Evolutionary conservation across 2,797 vertebrate species (phyloP).

Genomic region (Argya squamiceps): DNA sequence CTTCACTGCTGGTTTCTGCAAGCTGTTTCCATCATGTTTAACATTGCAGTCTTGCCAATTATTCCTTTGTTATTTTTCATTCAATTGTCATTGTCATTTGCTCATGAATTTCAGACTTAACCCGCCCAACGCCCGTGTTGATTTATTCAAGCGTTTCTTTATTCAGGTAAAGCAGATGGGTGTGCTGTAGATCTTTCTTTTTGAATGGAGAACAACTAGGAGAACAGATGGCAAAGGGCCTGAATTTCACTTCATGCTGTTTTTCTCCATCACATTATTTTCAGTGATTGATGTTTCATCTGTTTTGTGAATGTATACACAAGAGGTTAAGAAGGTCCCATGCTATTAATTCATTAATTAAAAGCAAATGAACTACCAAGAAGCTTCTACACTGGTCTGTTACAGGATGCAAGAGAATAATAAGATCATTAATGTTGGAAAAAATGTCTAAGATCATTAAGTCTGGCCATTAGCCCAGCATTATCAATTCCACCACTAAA

Average conservation of each 20-base stretch:
- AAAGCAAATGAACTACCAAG: neutral
- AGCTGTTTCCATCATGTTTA: neutral
- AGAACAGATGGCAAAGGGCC: neutral
- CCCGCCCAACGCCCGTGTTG: neutral
- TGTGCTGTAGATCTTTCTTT: neutral
- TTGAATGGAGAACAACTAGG: neutral
- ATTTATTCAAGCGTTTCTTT: neutral
- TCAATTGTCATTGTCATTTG: neutral
- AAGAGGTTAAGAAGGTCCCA: neutral
- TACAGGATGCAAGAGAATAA: neutral
- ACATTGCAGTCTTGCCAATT: neutral
- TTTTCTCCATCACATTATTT: neutral
- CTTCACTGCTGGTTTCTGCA: neutral
- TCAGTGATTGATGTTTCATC: neutral
- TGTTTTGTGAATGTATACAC: neutral
- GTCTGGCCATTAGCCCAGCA: neutral
- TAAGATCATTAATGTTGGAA: neutral
- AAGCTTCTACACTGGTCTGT: neutral
- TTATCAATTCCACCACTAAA: neutral
- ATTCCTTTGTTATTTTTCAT: neutral
- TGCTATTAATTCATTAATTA: neutral
- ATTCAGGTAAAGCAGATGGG: neutral
- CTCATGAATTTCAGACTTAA: slow-evolving; percentile 5
- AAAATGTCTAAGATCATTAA: neutral
- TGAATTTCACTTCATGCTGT: neutral